Conservation (phyloP, 2,888 invertebrate species). For the Galerucella nymphaeae region DNA sequence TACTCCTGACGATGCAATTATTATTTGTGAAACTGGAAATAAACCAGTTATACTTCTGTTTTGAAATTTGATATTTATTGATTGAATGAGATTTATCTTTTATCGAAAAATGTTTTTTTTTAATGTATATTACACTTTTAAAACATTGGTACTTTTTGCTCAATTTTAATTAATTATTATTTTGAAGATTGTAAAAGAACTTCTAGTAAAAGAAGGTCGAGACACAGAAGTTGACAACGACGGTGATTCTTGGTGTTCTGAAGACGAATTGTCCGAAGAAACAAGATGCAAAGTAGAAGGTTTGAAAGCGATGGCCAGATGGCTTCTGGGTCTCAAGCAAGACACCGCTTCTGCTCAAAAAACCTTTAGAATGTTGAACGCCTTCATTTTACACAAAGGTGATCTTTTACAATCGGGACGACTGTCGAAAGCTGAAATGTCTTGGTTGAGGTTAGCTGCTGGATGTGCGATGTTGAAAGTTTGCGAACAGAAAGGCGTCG, state of each 20-base stretch:
- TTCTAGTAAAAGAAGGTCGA: constrained; percentile 82
- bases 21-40: too few relatives aligned
- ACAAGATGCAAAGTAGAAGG: constrained; percentile 94
- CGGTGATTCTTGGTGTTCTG: constrained; percentile 77
- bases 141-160: background rate
- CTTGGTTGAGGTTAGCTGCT: constrained; percentile 90
- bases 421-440: constrained; percentile 87
- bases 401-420: constrained; percentile 74
- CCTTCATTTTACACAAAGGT: constrained; percentile 91
- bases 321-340: constrained; percentile 91
- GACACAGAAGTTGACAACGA: constrained; percentile 64
- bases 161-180: background rate
- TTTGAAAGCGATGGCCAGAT: constrained; percentile 95
- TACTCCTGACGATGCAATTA: too few relatives aligned
- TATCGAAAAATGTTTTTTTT: constrained; percentile 14
- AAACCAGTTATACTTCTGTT: too few relatives aligned
- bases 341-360: constrained; percentile 91
- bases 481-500: constrained; percentile 95
- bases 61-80: too few relatives aligned
- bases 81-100: too few relatives aligned
- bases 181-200: constrained; percentile 88
- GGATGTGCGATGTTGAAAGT: constrained; percentile 97
- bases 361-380: constrained; percentile 93
- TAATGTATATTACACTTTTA: too few relatives aligned
- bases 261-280: constrained; percentile 89